Conservation (phyloP, 2,888 invertebrate species). For the Metellina segmentata region DNA sequence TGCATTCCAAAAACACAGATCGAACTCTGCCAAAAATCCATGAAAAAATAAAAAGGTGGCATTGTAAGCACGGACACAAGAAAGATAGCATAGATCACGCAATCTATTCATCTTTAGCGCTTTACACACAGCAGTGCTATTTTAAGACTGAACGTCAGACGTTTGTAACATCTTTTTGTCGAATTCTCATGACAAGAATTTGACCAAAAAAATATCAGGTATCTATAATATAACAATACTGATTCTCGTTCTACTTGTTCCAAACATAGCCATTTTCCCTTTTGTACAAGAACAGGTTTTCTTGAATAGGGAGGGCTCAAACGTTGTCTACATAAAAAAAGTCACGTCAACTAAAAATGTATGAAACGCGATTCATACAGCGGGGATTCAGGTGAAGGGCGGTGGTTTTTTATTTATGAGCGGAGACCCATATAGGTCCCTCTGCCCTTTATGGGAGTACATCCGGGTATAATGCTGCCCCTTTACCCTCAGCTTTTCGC, state of each 20-base stretch:
- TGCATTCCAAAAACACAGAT: too few relatives aligned
- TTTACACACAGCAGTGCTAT: too few relatives aligned
- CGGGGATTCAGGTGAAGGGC: constrained; percentile 30
- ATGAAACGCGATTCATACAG: background rate
- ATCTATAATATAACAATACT: background rate
- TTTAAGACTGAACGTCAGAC: too few relatives aligned
- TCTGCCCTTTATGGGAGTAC: constrained; percentile 15
- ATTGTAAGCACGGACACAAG: too few relatives aligned
- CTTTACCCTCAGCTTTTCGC: background rate
- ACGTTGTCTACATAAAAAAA: background rate
- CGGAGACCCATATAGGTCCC: constrained; percentile 11
- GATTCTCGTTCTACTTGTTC: background rate
- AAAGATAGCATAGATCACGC: too few relatives aligned
- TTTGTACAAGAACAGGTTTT: background rate
- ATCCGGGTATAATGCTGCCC: constrained; percentile 13
- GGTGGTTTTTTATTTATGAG: background rate
- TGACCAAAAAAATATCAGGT: too few relatives aligned
- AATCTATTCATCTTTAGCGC: too few relatives aligned
- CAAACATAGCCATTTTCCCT: background rate
- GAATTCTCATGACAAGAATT: too few relatives aligned
- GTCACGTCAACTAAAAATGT: background rate
- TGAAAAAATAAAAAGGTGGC: too few relatives aligned
- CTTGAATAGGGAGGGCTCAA: background rate
- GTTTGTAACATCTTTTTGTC: too few relatives aligned
- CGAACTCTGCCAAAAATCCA: too few relatives aligned